Evolutionary conservation across 2,113 vertebrate genomes (phyloP), one percentile per base, ranked within the genome.

Genomic region (Eurypyga helias): DNA sequence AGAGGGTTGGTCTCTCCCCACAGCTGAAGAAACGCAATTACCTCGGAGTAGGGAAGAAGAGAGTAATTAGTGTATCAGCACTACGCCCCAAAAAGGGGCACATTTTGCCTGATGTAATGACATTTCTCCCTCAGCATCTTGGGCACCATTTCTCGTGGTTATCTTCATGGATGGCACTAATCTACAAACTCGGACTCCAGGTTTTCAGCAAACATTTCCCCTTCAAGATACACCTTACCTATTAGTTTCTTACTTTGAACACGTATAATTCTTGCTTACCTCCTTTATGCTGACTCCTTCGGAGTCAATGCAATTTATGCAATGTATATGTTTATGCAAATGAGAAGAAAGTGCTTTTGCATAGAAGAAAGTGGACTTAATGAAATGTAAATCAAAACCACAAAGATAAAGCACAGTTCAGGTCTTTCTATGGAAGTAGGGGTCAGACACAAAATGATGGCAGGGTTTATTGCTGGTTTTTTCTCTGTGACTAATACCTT

Each of bases 371-470:
- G 13, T 46, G 48, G 36, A 24, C 19, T 88, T 90, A 90, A 83
- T 90, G 72, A 90, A 89, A 92, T 89, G 80, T 55, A 89, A 92
- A 94, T 94, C 38, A 84, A 84, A 71, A 15, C 20, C 26, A 78
- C 18, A 58, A 77, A 58, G 76, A 69, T 55, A 77, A 91, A 71
- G 25, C 23, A 62, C 25, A 43, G 18, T 67, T 89, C 41, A 65
- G 29, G 33, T 26, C 43, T 73, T 66, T 58, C 52, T 58, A 33
- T 51, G 58, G 76, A 81, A 88, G 66, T 55, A 24, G 51, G 75
- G 24, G 57, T 34, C 23, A 82, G 62, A 73, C 91, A 7, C 31
- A 87, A 24, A 62, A 20, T 33, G 36, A 73, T 49, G n/a, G 4
- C 24, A 61, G 31, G 25, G 7, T 73, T 87, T 83, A 45, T 36